Conservation (phyloP, 2,888 invertebrate genomes). For the Eupeodes luniger region DNA sequence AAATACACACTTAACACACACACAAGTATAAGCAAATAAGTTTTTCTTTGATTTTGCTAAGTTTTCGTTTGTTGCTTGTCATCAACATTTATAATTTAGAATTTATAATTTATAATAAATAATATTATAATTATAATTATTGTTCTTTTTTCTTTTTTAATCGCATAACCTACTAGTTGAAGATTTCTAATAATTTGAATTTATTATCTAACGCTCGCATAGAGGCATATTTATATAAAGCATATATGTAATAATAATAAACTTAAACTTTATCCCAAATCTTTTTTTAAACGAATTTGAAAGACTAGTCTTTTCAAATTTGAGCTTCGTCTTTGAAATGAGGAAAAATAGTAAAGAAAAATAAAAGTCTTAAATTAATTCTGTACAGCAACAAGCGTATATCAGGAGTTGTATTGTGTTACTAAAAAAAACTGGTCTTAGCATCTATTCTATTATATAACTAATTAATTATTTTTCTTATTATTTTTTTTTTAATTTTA, state of each 20-base stretch:
- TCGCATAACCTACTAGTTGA: constrained; percentile 9
- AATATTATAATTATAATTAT: constrained; percentile 9
- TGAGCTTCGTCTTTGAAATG: constrained; percentile 16
- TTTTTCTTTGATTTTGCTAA: constrained; percentile 58
- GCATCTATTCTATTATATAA: constrained; percentile 71
- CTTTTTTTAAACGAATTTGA: constrained; percentile 44
- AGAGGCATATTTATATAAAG: constrained; percentile 22
- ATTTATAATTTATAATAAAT: background rate
- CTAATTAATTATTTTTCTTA: constrained; percentile 64
- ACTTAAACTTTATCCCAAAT: constrained; percentile 3
- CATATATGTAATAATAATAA: background rate
- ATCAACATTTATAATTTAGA: background rate
- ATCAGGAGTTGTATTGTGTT: constrained; percentile 71
- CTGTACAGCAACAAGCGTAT: constrained; percentile 68
- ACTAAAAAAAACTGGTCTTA: constrained; percentile 65
- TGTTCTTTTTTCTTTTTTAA: background rate
- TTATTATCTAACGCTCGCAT: constrained; percentile 25
- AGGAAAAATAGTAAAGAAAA: constrained; percentile 30
- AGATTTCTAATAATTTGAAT: constrained; percentile 30
- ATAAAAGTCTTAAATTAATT: constrained; percentile 32
- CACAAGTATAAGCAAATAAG: constrained; percentile 50
- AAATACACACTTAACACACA: constrained; percentile 33
- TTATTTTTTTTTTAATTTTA: constrained; percentile 69
- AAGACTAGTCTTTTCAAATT: constrained; percentile 30
- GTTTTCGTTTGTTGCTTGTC: constrained; percentile 40